Percentiles rank a stretch among this genome's conserved stretches.
Conservation (phyloP, 1,140 invertebrate species). For the Megalonaias nervosa region DNA sequence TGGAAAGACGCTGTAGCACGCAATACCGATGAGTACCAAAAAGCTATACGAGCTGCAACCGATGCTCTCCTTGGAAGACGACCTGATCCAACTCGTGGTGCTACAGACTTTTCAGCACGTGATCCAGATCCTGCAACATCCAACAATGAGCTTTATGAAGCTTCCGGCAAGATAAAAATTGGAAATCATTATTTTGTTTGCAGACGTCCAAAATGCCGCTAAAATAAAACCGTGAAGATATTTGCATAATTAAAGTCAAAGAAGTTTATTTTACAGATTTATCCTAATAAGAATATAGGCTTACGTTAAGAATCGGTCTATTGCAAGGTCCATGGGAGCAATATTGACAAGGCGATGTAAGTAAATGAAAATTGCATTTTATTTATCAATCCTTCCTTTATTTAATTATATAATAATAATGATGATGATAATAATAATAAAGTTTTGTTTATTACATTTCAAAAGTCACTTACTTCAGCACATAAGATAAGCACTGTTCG, state of each 20-base stretch:
- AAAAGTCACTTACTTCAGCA: too few species aligned
- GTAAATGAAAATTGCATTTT: too few species aligned
- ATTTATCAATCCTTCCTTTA: too few species aligned
- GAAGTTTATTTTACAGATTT: too few species aligned
- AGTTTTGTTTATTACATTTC: too few species aligned
- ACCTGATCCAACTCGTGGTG: conserved; percentile 3
- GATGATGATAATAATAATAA: too few species aligned
- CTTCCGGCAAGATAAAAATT: conserved; percentile 3
- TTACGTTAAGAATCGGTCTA: too few species aligned
- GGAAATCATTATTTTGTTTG: conserved; percentile 18
- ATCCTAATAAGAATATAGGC: too few species aligned
- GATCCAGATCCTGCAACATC: conserved; percentile 8
- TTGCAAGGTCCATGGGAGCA: too few species aligned
- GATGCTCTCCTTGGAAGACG: not conserved
- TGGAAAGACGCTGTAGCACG: not conserved
- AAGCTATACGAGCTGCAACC: not conserved
- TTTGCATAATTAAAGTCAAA: not conserved
- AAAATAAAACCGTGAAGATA: not conserved
- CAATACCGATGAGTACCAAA: conserved; percentile 1
- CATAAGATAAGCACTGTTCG: too few species aligned
- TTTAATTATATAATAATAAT: too few species aligned
- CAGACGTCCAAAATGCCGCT: not conserved
- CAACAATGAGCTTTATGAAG: not conserved
- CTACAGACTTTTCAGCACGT: conserved; percentile 2
- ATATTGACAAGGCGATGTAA: too few species aligned